Base-by-base conservation (phyloP, 2,888 invertebrate genomes). In the Mycalesis mineus region DNA sequence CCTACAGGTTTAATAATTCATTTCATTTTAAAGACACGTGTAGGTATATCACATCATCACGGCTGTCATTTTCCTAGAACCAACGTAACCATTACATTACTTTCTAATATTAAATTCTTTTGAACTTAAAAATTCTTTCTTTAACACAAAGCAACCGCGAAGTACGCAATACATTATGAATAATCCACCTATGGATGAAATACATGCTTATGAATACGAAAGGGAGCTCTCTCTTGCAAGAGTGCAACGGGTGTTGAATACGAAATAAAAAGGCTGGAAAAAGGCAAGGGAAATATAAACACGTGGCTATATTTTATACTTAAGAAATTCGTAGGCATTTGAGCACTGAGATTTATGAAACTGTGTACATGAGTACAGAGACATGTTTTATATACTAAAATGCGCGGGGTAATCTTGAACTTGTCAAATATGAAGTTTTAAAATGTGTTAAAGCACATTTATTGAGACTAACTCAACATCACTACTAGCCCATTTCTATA, bases 141-240 rank as follows among this genome's bases (percentile, higher is more conserved):
- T 39, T 22, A 29, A 14, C 28, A 15, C 15, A 51, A 51, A 41
- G 31, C 14, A 40, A 41, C 50, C 51, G 41, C 40, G 15, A 40
- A 40, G 50, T 40, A 51, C 29, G 50, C 11, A 29, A 41, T 29
- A 51, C 15, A 29, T 51, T 41, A 51, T 51, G 40, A 41, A 51
- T 51, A 31, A 31, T 29, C 51, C 29, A 40, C 51, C 15, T 51
- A 41, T 51, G 51, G 40, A 29, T 51, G 28, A 31, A 31, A 41
- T 51, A 31, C 40, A 40, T 41, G 51, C 15, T 51, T 51, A 41
- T 51, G 41, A 51, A 51, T 41, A 51, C 13, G 51, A 51, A 40
- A 51, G 40, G 13, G 31, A 28, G 13, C 13, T 40, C 37, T 9
- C 33, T 29, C 37, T 29, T 29, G 29, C 51, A 11, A 41, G 39